Evolutionary conservation across 2,113 vertebrate genomes (phyloP).

Genomic region (Pterocles gutturalis): DNA sequence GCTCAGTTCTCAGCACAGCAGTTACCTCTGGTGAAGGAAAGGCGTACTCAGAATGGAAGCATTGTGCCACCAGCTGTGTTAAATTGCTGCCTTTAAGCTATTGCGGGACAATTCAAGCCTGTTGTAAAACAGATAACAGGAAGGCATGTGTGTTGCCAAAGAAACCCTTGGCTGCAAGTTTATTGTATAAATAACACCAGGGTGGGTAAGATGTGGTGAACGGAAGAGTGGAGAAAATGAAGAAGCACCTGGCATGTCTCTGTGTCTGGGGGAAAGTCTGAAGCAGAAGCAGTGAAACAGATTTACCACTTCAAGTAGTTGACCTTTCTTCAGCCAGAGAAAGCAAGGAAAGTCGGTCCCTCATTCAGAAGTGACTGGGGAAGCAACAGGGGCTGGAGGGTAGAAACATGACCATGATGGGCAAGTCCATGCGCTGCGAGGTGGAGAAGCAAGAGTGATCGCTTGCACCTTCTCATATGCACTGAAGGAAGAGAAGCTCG

Average conservation of each 20-base stretch:
- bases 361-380: background rate
- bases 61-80: constrained; percentile 68
- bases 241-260: background rate
- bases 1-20: constrained; percentile 12
- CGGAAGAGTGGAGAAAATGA: background rate
- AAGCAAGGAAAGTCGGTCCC: background rate
- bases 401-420: background rate
- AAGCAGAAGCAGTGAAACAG: background rate
- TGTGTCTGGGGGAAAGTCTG: background rate
- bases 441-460: background rate
- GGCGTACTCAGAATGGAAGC: background rate
- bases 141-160: constrained; percentile 60
- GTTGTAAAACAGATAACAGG: constrained; percentile 70
- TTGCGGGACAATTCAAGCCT: constrained; percentile 18
- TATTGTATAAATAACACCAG: constrained; percentile 17
- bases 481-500: background rate
- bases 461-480: background rate
- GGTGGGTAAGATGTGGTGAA: background rate
- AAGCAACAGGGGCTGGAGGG: background rate
- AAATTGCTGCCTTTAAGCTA: constrained; percentile 63
- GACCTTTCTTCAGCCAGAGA: background rate
- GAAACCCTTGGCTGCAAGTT: constrained; percentile 37
- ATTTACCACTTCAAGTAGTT: background rate
- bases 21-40: constrained; percentile 36
- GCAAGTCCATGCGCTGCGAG: background rate